Conservation (phyloP, 1,140 invertebrate species). For the Lepeophtheirus salmonis region DNA sequence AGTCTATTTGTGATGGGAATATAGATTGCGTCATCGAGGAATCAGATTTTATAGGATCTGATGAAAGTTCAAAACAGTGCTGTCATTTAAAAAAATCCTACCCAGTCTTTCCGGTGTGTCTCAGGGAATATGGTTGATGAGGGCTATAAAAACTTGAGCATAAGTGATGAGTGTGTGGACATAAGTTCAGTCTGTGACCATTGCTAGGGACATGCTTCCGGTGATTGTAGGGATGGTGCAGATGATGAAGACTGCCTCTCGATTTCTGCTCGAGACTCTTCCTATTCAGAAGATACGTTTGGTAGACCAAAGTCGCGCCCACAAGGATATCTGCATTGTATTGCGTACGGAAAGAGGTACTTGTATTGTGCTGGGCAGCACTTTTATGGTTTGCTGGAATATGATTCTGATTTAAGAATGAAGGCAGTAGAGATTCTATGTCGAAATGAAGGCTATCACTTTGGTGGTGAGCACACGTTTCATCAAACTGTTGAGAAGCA, state of each 20-base stretch:
- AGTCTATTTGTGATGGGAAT: conserved; percentile 3
- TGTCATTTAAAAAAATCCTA: neutral
- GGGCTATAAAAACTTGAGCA: neutral
- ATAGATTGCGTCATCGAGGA: neutral
- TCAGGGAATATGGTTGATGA: neutral
- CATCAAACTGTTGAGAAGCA: neutral
- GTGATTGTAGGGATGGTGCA: neutral
- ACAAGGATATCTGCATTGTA: conserved; percentile 6
- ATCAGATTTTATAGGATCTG: neutral
- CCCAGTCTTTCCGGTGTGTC: neutral
- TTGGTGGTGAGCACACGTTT: neutral
- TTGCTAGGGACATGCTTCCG: neutral
- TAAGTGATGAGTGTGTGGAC: neutral
- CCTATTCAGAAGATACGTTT: neutral
- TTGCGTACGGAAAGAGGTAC: conserved; percentile 4
- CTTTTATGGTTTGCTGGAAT: neutral
- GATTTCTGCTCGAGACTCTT: neutral
- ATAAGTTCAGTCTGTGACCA: neutral
- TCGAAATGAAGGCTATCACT: neutral
- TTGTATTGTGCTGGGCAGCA: conserved; percentile 4
- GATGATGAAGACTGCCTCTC: conserved; percentile 8
- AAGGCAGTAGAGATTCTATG: neutral
- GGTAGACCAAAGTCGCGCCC: neutral
- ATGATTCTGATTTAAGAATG: neutral
- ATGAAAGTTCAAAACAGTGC: neutral